Conservation (phyloP, 2,888 invertebrate genomes). For the Dasypolia templi region DNA sequence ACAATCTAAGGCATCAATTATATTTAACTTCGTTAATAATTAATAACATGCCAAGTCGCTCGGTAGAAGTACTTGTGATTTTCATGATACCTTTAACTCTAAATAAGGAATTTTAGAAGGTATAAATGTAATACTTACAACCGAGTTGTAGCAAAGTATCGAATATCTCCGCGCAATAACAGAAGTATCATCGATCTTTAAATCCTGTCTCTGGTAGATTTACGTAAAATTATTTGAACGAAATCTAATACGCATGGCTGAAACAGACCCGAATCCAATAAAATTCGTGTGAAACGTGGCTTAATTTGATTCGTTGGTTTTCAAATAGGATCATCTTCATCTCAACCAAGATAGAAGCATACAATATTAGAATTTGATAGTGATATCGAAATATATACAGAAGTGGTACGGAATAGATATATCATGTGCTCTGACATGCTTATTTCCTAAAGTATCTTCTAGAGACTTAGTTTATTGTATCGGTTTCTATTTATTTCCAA, state of each 20-base stretch:
- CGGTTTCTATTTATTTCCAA: slow-evolving; percentile 35
- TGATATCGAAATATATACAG: neutral
- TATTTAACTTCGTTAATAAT: slow-evolving; percentile 9
- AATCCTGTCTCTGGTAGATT: slow-evolving; percentile 47
- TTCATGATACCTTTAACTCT: slow-evolving; percentile 2
- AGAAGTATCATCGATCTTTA: slow-evolving; percentile 28
- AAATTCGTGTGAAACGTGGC: slow-evolving; percentile 54
- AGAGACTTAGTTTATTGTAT: slow-evolving; percentile 32
- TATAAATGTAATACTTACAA: neutral
- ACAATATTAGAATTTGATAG: slow-evolving; percentile 21
- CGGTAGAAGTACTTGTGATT: neutral
- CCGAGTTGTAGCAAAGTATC: neutral
- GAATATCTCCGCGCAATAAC: slow-evolving; percentile 20
- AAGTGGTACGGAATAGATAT: slow-evolving; percentile 24
- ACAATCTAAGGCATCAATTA: neutral
- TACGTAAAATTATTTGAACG: slow-evolving; percentile 56
- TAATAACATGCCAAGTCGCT: neutral
- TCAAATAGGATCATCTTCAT: slow-evolving; percentile 47
- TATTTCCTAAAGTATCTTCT: slow-evolving; percentile 40
- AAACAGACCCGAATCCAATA: slow-evolving; percentile 53
- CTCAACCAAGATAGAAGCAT: slow-evolving; percentile 40
- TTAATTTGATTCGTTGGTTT: slow-evolving; percentile 58
- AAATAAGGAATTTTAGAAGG: neutral
- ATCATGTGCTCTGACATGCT: slow-evolving; percentile 36
- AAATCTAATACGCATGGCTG: slow-evolving; percentile 53